phyloP scores from a whole-genome alignment of 2,888 invertebrate species.

The Tubulanus polymorphus region DNA sequence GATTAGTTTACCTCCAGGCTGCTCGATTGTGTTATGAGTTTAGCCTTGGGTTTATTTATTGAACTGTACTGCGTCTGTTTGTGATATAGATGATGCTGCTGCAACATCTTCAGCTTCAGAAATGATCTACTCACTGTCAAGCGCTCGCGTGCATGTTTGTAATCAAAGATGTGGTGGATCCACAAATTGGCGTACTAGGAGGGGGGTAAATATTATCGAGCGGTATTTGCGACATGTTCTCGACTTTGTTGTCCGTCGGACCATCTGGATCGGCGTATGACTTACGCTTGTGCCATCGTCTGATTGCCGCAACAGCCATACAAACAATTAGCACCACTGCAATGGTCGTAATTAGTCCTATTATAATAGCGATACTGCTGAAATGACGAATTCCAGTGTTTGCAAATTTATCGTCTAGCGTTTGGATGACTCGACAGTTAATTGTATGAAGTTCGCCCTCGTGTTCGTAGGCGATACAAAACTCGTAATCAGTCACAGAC shows the following conservation, averaged over 20 bases:
- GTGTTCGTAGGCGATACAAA: conserved; percentile 52
- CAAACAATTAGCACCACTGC: conserved; percentile 41
- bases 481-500: conserved; percentile 52
- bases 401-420: conserved; percentile 19
- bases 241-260: conserved; percentile 33
- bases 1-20: too few species aligned
- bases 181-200: conserved; percentile 40
- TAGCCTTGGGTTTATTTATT: too few species aligned
- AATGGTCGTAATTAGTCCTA: conserved; percentile 32
- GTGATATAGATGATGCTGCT: too few species aligned
- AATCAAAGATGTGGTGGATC: conserved; percentile 44
- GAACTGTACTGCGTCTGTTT: too few species aligned
- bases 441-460: conserved; percentile 27
- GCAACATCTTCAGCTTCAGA: too few species aligned
- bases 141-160: too few species aligned
- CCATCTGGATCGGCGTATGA: conserved; percentile 45
- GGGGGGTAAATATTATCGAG: conserved; percentile 53
- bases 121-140: too few species aligned
- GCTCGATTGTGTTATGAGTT: too few species aligned
- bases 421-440: conserved; percentile 33
- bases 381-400: conserved; percentile 26
- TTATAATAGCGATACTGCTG: conserved; percentile 31
- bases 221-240: conserved; percentile 49
- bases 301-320: conserved; percentile 44
- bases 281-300: conserved; percentile 43